Percentiles rank a stretch among this genome's conserved stretches.
phyloP scores from a whole-genome alignment of 1,140 invertebrate genomes.

The Drosophila tristis region DNA sequence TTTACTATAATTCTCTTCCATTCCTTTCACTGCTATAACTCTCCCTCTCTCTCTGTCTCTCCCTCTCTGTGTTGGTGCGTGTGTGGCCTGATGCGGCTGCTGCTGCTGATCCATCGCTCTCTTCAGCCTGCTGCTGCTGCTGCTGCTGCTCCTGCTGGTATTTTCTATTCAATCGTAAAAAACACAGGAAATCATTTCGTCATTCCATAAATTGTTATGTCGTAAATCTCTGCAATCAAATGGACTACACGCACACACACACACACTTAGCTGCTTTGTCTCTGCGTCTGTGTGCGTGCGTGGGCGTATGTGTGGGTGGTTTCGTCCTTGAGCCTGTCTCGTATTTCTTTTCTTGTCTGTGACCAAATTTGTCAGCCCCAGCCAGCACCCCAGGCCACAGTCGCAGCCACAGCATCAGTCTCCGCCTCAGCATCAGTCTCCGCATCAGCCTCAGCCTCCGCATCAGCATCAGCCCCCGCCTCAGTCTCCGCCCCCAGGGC shows the following conservation, averaged over 20 bases:
- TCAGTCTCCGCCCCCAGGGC: slow-evolving; percentile 20
- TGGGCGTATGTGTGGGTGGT: slow-evolving; percentile 22
- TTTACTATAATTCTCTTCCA: background rate
- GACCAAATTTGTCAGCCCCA: background rate
- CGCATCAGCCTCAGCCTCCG: too few relatives aligned
- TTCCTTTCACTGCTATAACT: background rate
- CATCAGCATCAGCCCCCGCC: background rate
- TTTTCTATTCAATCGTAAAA: slow-evolving; percentile 46
- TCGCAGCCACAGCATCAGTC: background rate
- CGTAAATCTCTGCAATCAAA: slow-evolving; percentile 82
- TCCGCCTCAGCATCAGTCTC: slow-evolving; percentile 19
- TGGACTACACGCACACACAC: slow-evolving; percentile 52
- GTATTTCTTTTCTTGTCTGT: slow-evolving; percentile 20
- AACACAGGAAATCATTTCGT: slow-evolving; percentile 82
- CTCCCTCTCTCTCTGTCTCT: too few relatives aligned
- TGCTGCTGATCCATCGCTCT: too few relatives aligned
- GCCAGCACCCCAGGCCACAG: too few relatives aligned
- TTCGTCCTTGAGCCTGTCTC: slow-evolving; percentile 60
- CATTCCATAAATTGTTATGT: slow-evolving; percentile 83
- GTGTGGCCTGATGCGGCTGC: background rate
- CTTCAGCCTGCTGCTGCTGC: too few relatives aligned
- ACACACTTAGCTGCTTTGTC: slow-evolving; percentile 28
- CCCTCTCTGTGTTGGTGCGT: too few relatives aligned
- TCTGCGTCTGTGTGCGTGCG: slow-evolving; percentile 7
- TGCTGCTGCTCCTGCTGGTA: slow-evolving; percentile 25